Evolutionary conservation across 1,140 invertebrate species (phyloP), one percentile per base, ranked within the genome.

Genomic region (Diorhabda carinulata): DNA sequence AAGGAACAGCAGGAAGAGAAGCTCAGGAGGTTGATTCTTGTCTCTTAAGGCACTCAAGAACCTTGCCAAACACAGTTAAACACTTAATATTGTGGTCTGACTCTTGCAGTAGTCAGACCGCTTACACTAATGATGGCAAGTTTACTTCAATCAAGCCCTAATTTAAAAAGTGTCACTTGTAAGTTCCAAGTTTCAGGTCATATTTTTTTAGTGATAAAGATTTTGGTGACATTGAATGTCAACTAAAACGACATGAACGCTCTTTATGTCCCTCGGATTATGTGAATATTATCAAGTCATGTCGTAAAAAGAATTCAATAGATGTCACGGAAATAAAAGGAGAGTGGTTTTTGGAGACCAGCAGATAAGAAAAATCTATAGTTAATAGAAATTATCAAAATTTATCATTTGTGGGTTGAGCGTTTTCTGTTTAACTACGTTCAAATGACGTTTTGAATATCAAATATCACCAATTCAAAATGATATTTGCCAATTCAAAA

Each of bases 61-160:
- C 73, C 56, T 47, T 78, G 4, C 45, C 59, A 65, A 5, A 41
- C 9, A 62, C 56, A 61, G 70, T 78, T 52, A 73, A 77, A 64
- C n/a, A 78, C 56, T 68, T 81, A 65, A 73, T 78, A 59, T 67
- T 82, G 10, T 82, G 79, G 79, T 73, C 69, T 59, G 77, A 82
- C 71, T 79, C 71, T 7, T 81, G 77, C 64, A 79, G 78, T 5
- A 78, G 77, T 5, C 79, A 80, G 71, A 81, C 58, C 70, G 76
- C 3, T 65, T 79, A 80, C 43, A 82, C 80, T 73, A 62, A 81
- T 42, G 70, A 69, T 6, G 43, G 80, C 65, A 76, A 81, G 70
- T 56, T 80, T 43, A 78, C 78, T 72, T 59, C 70, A 52, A 56
- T 77, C 58, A 61, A 78, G 57, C 42, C 74, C 52, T n/a, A 63